Conservation (phyloP, 2,888 invertebrate genomes). For the Ochropacha duplaris region DNA sequence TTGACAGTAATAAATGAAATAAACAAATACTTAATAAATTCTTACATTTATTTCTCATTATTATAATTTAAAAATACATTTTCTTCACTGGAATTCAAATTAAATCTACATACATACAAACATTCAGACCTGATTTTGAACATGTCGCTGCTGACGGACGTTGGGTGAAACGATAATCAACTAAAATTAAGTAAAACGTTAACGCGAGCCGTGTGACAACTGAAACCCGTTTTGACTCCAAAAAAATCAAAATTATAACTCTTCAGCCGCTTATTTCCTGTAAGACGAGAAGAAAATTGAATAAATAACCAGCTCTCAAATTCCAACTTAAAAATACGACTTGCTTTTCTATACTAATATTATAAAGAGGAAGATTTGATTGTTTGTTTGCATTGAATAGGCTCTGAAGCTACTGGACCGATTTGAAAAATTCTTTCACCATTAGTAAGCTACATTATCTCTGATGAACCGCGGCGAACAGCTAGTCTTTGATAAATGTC, state of each 20-base stretch:
- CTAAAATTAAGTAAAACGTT: conserved; percentile 32
- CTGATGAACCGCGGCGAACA: no score
- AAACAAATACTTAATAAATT: conserved; percentile 62
- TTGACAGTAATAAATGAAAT: conserved; percentile 64
- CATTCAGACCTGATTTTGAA: conserved; percentile 68
- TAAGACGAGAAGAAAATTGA: conserved; percentile 40
- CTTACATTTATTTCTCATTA: conserved; percentile 71
- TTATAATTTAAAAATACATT: conserved; percentile 63
- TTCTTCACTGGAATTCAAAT: conserved; percentile 69
- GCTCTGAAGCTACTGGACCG: no score
- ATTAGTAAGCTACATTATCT: no score
- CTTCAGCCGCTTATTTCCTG: conserved; percentile 63
- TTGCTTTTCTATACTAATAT: no score
- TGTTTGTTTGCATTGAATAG: no score
- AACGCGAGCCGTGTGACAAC: conserved; percentile 34
- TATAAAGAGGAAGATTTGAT: no score
- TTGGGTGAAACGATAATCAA: conserved; percentile 47
- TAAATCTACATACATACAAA: conserved; percentile 66
- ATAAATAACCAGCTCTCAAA: background rate
- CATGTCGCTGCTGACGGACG: conserved; percentile 57
- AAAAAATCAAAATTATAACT: conserved; percentile 29
- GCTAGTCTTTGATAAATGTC: no score
- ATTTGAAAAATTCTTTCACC: no score
- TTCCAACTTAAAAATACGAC: background rate
- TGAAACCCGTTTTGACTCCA: conserved; percentile 53